Conservation (phyloP, 2,113 vertebrate genomes). For the Vombatus ursinus region DNA sequence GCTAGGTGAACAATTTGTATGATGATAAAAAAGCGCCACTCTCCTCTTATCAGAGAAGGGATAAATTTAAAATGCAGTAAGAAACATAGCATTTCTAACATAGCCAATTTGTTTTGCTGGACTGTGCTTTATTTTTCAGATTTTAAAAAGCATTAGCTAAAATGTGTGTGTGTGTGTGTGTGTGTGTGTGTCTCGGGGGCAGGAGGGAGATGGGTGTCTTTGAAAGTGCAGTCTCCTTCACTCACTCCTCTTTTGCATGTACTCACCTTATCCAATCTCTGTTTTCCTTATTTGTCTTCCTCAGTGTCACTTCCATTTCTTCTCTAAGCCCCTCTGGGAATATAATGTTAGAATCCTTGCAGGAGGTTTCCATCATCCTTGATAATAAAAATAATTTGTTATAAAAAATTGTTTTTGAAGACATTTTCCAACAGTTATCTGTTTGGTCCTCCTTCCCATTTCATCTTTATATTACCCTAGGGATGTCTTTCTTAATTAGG, state of each 20-base stretch:
- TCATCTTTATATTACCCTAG: background rate
- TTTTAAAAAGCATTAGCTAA: background rate
- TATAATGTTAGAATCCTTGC: background rate
- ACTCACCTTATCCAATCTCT: background rate
- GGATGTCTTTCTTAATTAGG: background rate
- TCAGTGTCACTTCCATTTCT: background rate
- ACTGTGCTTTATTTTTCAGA: background rate
- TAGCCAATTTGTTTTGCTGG: background rate
- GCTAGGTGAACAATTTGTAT: background rate
- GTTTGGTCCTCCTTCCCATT: background rate
- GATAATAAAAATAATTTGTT: background rate
- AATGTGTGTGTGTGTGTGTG: background rate
- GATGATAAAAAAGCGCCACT: background rate
- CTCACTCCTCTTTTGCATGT: background rate
- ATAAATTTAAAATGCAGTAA: background rate
- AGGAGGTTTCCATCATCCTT: background rate
- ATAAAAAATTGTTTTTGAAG: background rate
- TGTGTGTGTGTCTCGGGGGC: too few relatives aligned
- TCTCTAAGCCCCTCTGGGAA: background rate
- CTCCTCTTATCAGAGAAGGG: background rate
- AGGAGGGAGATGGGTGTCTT: background rate
- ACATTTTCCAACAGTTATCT: background rate
- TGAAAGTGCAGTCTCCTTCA: background rate
- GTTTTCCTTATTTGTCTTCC: background rate
- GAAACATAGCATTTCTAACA: background rate